Percentiles rank a stretch among this genome's conserved stretches.
Evolutionary conservation across 2,888 invertebrate genomes (phyloP).

Genomic region (Rhagonycha lutea): DNA sequence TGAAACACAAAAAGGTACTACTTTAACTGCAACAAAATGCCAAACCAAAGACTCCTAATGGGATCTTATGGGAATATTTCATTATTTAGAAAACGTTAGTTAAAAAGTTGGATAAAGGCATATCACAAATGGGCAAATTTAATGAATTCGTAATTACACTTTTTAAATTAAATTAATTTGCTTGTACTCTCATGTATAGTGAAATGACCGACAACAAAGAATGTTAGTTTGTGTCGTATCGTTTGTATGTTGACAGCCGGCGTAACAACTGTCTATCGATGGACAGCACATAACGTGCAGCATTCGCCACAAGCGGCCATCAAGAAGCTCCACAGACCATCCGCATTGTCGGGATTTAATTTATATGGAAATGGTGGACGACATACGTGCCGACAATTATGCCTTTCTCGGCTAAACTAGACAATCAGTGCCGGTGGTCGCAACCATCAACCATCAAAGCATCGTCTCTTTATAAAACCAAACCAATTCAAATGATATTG

Average conservation of each 20-base stretch:
- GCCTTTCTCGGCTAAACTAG: constrained; percentile 47
- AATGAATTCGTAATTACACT: neutral
- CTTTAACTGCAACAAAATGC: too few relatives aligned
- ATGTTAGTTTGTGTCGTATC: constrained; percentile 25
- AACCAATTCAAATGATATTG: constrained; percentile 29
- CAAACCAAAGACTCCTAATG: too few relatives aligned
- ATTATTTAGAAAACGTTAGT: too few relatives aligned
- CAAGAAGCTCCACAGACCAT: constrained; percentile 28
- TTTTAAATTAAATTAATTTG: constrained; percentile 2
- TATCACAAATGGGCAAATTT: neutral
- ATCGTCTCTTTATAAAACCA: constrained; percentile 12
- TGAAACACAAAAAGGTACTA: too few relatives aligned
- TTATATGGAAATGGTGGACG: constrained; percentile 35
- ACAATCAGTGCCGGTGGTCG: constrained; percentile 52
- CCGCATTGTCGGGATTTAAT: constrained; percentile 34
- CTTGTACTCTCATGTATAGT: constrained; percentile 21
- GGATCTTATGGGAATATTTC: too few relatives aligned
- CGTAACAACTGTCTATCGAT: constrained; percentile 28
- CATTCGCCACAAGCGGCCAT: constrained; percentile 27
- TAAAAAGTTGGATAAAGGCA: too few relatives aligned
- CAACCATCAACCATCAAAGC: constrained; percentile 23
- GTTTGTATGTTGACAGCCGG: constrained; percentile 27
- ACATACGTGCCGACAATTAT: constrained; percentile 41
- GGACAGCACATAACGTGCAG: constrained; percentile 28
- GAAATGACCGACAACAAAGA: constrained; percentile 24